These are phyloP conservation scores for Solenopsis fugax DNA, from an alignment of 1,140 invertebrate genomes.

Conservation along the genomic window DNA sequence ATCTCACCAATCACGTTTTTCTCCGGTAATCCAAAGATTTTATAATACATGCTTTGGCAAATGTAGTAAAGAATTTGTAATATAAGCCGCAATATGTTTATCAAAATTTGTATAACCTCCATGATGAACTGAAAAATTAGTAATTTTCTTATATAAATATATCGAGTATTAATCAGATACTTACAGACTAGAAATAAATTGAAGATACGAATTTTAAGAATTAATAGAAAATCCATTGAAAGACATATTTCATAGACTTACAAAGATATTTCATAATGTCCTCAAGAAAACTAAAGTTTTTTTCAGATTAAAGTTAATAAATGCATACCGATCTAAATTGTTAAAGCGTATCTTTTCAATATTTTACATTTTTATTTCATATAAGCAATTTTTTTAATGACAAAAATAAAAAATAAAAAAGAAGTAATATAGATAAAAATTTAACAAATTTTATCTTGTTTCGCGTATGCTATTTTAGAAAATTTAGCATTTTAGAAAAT, in stretches of 20 bases:
- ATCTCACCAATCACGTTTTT: constrained; percentile 89
- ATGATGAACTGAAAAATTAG: constrained; percentile 29
- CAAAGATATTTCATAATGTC: background rate
- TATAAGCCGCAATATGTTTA: constrained; percentile 86
- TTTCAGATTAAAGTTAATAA: too few species aligned
- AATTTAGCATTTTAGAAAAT: too few species aligned
- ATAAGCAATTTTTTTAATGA: too few species aligned
- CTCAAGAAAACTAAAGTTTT: background rate
- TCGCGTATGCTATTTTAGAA: too few species aligned
- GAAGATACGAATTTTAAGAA: background rate
- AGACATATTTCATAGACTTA: too few species aligned
- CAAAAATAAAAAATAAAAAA: too few species aligned
- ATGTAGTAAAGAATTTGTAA: constrained; percentile 84
- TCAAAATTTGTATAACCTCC: constrained; percentile 58
- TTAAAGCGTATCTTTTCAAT: too few species aligned
- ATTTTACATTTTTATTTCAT: too few species aligned
- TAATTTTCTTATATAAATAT: constrained; percentile 17
- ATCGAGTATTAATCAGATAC: background rate
- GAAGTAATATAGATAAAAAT: too few species aligned
- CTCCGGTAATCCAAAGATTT: constrained; percentile 86
- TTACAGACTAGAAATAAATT: background rate
- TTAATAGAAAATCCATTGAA: background rate
- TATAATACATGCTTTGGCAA: constrained; percentile 84
- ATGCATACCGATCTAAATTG: too few species aligned
- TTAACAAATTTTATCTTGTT: too few species aligned